Base-by-base conservation (phyloP, 2,113 vertebrate genomes). In the Gallinago media region DNA sequence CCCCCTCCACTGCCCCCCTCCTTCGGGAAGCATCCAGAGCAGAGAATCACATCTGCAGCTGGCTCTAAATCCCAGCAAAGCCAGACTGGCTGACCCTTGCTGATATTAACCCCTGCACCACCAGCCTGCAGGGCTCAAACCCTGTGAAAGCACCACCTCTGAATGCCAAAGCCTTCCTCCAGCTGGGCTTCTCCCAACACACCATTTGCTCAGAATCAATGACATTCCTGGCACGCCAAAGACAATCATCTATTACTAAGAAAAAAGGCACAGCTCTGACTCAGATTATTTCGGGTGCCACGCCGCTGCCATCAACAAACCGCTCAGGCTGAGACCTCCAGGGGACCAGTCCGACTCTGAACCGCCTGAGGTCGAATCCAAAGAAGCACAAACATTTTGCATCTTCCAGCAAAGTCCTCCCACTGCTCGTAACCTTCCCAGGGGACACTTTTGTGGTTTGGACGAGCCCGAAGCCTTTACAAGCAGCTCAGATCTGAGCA, bases 41-140 rank as follows among this genome's bases (percentile, higher is more conserved):
- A 7, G 49, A 50, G 84, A 23, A 77, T 68, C 94, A 86, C 95
- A 95, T 95, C 93, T 95, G 92, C 89, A 94, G 94, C 88, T 92
- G 94, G 68, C 88, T 91, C 44, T 3, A 86, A 88, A 90, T 68
- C 85, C 76, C 90, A 32, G 83, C 86, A 85, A 77, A 91, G 88
- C 76, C 92, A 72, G 81, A 23, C 85, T 73, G 0, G 62, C 85
- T 91, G 96, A 83, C 94, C 95, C 85, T 55, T 3, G 82, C 79
- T 71, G 63, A 0, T 21, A 5, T 97, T 94, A 97, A 97, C 95
- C 90, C 92, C 63, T 91, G 83, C 85, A 8, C 31, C 21, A 17
- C 95, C 90, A 18, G 59, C 22, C n/a, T 4, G 3, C 52, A 31
- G 67, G 67, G 75, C 75, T 50, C 11, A 1, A 29, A 1, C 3